Percentiles rank a stretch among this genome's conserved stretches.
These are phyloP conservation scores for Acanthosepion esculentum DNA, from an alignment of 2,888 invertebrate species.

Conservation along the genomic window DNA sequence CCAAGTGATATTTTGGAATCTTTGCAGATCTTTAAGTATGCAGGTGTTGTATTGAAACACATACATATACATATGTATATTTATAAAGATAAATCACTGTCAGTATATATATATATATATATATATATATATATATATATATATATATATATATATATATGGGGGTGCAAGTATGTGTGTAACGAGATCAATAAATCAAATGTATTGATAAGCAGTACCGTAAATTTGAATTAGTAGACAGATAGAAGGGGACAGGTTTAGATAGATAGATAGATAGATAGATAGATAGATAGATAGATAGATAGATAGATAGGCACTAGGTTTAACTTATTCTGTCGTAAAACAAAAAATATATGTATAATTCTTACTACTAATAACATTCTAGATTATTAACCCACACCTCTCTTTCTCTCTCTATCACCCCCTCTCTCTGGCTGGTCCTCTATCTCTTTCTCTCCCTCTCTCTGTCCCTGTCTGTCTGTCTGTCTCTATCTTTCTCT, in stretches of 20 bases:
- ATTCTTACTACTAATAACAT: too few species aligned
- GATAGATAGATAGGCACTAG: not conserved
- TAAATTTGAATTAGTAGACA: not conserved
- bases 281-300: not conserved
- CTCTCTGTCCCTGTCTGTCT: too few species aligned
- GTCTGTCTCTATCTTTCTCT: too few species aligned
- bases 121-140: conserved; percentile 33
- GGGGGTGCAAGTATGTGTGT: not conserved
- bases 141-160: not conserved
- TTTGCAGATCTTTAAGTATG: conserved; percentile 2
- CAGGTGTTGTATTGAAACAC: not conserved
- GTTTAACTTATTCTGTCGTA: not conserved
- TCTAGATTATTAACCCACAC: too few species aligned
- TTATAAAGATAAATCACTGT: too few species aligned
- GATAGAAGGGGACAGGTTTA: not conserved
- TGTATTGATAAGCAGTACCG: not conserved
- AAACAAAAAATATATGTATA: not conserved
- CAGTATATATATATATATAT: not conserved
- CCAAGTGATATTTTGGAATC: not conserved
- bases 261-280: not conserved
- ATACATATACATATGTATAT: not conserved
- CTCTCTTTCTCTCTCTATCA: too few species aligned
- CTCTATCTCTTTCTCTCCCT: too few species aligned
- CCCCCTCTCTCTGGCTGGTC: too few species aligned
- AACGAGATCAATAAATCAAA: not conserved